Base-by-base conservation (phyloP, 1,140 invertebrate genomes). In the Phocides pigmalion region DNA sequence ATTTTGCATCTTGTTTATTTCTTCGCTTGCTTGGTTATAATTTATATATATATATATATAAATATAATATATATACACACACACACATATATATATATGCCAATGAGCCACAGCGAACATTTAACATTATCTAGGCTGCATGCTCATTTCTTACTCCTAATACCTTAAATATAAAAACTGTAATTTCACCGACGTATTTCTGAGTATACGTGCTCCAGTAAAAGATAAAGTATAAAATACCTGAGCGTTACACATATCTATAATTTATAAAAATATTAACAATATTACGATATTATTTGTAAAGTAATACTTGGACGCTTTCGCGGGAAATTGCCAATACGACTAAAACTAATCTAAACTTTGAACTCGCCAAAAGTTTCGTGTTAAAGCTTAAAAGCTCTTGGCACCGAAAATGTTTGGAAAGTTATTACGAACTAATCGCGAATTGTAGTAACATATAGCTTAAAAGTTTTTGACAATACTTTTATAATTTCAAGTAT, bases 371-470 rank as follows among this genome's bases (percentile, higher is more conserved):
- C 3, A 11, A 39, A 39, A 39, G 1, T 39, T 39, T 39, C 35
- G 35, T 39, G 35, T 39, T 39, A 39, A 11, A 39, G 35, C 35
- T 39, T 39, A 39, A 39, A 39, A 39, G 35, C 35, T 39, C 35
- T 39, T 14, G 35, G 35, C 35, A 39, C 12, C 35, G 12, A 39
- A 14, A 39, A 11, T 39, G 35, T 39, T 39, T 39, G 35, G 0
- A 39, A 0, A 39, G 1, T 14, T n/a, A 14, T 14, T 39, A 4
- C 19, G 17, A 37, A 25, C 28, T 39, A 20, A 39, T 61, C 58
- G 22, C 25, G 19, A 19, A 32, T 25, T 17, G 11, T 4, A 39
- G 28, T 32, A 32, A 32, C 28, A 32, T 32, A 8, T 32, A 11
- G 28, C 28, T 32, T 32, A n/a, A 32, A 4, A 2, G 28, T 32